Evolutionary conservation across 2,113 vertebrate species (phyloP), one percentile per base, ranked within the genome.

Genomic region (Xiphophorus maculatus): DNA sequence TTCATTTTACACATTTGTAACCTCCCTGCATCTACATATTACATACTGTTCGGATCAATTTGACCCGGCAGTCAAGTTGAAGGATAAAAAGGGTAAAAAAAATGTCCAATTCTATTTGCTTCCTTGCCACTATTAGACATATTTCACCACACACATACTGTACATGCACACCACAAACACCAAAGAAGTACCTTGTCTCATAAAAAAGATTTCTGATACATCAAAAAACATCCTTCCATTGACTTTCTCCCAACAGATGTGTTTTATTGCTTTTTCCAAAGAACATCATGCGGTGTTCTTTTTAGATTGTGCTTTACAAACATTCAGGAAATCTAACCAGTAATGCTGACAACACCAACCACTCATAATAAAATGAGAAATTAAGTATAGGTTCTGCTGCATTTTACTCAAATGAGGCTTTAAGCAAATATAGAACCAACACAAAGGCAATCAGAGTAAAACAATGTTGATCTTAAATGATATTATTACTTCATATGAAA

Each of bases 181-280:
- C 2, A n/a, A 58, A 9, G 51, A 25, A 58, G 13, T 63, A 30
- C 29, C 1, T 12, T 28, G 28, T 25, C 12, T 11, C 10, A 4
- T 15, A 14, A 10, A 62, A 63, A 8, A 63, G 28, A 29, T 22
- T 64, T 42, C 7, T 71, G 48, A 72, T n/a, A 25, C 28, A 30
- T 61, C 48, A 79, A 35, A 37, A 3, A 69, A 63, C 33, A 30
- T 22, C 0, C 73, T 37, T 61, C 63, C 42, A 42, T 64, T 33
- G 27, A 48, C n/a, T 7, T 66, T 54, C 58, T 61, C 27, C 8
- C 8, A 65, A 67, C 48, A 40, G 27, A 62, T 51, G 33, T 5
- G 6, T 66, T 70, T 77, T 84, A 82, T 84, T 87, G 76, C 75
- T 73, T 74, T 63, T 70, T 64, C 0, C 35, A 74, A 78, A 73